Evolutionary conservation across 2,797 vertebrate species (phyloP).

Genomic region (Synanceia verrucosa): DNA sequence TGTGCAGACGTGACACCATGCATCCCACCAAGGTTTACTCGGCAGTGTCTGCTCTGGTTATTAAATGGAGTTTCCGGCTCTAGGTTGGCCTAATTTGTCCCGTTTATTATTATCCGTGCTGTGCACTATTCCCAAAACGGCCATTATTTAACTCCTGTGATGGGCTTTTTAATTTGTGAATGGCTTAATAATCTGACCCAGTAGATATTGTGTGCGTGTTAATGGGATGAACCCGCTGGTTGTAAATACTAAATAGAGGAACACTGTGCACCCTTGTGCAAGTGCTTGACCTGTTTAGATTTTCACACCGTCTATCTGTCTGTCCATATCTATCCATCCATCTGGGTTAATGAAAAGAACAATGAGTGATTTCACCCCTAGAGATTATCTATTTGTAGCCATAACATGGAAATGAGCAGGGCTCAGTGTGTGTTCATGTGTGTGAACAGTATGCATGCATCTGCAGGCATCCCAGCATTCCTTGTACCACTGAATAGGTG

Average conservation of each 20-base stretch:
- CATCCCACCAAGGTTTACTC: slow-evolving; percentile 44
- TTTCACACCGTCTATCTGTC: neutral
- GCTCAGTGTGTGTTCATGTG: neutral
- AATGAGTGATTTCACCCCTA: slow-evolving; percentile 45
- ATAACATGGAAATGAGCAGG: slow-evolving; percentile 54
- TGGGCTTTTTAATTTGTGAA: slow-evolving; percentile 72
- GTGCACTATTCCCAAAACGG: slow-evolving; percentile 56
- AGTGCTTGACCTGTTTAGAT: slow-evolving; percentile 33
- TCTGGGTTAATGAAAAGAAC: slow-evolving; percentile 49
- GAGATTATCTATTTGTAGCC: slow-evolving; percentile 61
- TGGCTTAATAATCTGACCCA: slow-evolving; percentile 68
- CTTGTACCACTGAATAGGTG: slow-evolving; percentile 31
- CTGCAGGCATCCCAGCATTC: slow-evolving; percentile 12
- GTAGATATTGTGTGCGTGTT: slow-evolving; percentile 20
- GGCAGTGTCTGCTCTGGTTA: slow-evolving; percentile 33
- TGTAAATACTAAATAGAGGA: slow-evolving; percentile 47
- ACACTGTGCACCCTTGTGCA: slow-evolving; percentile 34
- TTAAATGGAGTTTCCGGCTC: slow-evolving; percentile 57
- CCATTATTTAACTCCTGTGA: slow-evolving; percentile 61
- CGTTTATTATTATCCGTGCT: slow-evolving; percentile 65
- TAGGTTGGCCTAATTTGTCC: slow-evolving; percentile 65
- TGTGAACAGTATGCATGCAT: neutral
- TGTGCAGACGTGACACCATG: slow-evolving; percentile 42
- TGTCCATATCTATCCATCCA: slow-evolving; percentile 14
- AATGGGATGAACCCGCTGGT: slow-evolving; percentile 27